Percentiles rank a stretch among this genome's conserved stretches.
Evolutionary conservation across 2,888 invertebrate genomes (phyloP).

Genomic region (Sinopyrophorus schimmeli): DNA sequence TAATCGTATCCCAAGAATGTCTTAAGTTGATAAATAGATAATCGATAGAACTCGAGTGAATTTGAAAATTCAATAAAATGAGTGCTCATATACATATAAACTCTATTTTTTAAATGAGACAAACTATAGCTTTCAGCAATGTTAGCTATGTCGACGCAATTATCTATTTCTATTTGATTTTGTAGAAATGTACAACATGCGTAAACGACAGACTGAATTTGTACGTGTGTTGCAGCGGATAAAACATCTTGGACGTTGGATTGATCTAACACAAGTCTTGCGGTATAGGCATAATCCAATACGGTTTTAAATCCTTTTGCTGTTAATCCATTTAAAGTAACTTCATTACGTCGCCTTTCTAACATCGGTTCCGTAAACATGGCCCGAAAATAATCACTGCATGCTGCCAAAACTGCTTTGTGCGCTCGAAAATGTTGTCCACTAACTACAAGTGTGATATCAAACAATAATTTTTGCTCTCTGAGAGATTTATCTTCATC

Average conservation of each 20-base stretch:
- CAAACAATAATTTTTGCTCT: slow-evolving; percentile 64
- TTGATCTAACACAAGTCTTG: slow-evolving; percentile 63
- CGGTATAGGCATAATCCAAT: slow-evolving; percentile 72
- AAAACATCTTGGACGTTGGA: slow-evolving; percentile 70
- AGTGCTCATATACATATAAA: slow-evolving; percentile 68
- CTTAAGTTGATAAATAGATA: slow-evolving; percentile 64
- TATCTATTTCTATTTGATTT: slow-evolving; percentile 69
- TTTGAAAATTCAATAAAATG: slow-evolving; percentile 65
- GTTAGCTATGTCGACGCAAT: slow-evolving; percentile 71
- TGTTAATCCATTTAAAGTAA: slow-evolving; percentile 67
- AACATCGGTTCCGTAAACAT: slow-evolving; percentile 75
- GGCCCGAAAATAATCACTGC: slow-evolving; percentile 74
- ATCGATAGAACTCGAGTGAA: slow-evolving; percentile 62
- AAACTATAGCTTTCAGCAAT: slow-evolving; percentile 71
- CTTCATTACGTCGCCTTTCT: slow-evolving; percentile 67
- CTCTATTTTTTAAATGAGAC: slow-evolving; percentile 60
- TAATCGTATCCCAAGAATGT: slow-evolving; percentile 66
- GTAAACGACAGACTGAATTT: slow-evolving; percentile 65
- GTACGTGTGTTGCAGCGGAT: slow-evolving; percentile 70
- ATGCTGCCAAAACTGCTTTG: slow-evolving; percentile 70
- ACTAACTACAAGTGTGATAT: slow-evolving; percentile 69
- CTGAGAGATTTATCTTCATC: slow-evolving; percentile 57
- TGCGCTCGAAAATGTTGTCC: slow-evolving; percentile 69
- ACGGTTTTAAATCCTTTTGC: slow-evolving; percentile 66
- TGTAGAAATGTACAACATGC: slow-evolving; percentile 69